Evolutionary conservation across 2,113 vertebrate genomes (phyloP).

Genomic region (Bos taurus): DNA sequence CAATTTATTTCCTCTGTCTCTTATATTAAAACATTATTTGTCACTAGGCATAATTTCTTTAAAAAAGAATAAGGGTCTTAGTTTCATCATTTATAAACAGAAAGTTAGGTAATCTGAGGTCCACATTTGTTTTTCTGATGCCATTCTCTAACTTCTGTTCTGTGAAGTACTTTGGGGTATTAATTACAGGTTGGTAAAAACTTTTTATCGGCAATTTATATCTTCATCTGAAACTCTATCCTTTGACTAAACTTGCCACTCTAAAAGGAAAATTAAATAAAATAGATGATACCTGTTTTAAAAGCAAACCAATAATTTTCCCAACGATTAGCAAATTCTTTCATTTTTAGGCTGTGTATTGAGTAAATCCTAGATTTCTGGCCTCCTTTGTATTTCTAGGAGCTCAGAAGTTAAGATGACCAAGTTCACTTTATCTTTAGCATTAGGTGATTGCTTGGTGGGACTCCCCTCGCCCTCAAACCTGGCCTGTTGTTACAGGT

Average conservation of each 20-base stretch:
- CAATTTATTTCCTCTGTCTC: background rate
- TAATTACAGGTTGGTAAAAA: slow-evolving; percentile 5
- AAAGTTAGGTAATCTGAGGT: background rate
- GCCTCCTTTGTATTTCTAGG: background rate
- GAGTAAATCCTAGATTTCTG: background rate
- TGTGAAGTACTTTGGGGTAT: slow-evolving; percentile 7
- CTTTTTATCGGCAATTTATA: background rate
- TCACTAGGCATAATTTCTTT: background rate
- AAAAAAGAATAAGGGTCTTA: background rate
- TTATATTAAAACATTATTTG: background rate
- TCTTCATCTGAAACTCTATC: background rate
- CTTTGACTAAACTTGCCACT: background rate
- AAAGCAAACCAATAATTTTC: background rate
- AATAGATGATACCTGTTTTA: background rate
- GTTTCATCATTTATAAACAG: slow-evolving; percentile 23
- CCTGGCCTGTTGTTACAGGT: background rate
- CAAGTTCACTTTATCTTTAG: background rate
- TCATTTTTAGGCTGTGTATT: background rate
- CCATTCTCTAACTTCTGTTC: background rate
- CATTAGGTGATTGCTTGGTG: background rate
- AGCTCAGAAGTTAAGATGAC: background rate
- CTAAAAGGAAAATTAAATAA: slow-evolving; percentile 1
- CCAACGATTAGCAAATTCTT: background rate
- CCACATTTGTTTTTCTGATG: slow-evolving; percentile 23
- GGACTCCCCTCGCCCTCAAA: background rate